These are phyloP conservation scores for Oreochromis niloticus DNA, from an alignment of 2,113 vertebrate genomes.

Conservation along the genomic window DNA sequence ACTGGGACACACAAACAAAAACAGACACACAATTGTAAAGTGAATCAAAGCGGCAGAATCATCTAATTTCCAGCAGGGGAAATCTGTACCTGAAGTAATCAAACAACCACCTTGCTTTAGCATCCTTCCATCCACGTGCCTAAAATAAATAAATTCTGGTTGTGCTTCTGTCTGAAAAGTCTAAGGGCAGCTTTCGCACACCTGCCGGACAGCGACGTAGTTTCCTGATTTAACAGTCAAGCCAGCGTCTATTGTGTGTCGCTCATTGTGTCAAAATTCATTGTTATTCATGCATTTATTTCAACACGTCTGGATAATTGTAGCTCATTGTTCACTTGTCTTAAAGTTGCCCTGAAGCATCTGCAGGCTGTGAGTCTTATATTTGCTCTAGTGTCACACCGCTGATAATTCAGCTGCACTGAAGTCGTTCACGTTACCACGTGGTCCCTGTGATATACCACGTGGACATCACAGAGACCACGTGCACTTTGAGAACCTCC, in stretches of 20 bases:
- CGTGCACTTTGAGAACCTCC: not conserved
- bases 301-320: not conserved
- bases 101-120: not conserved
- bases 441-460: not conserved
- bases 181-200: not conserved
- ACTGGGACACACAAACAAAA: not conserved
- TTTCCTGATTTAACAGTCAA: not conserved
- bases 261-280: not conserved
- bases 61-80: not conserved
- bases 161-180: not conserved
- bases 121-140: not conserved
- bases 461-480: not conserved
- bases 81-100: not conserved
- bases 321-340: not conserved
- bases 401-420: not conserved
- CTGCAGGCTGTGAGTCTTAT: not conserved
- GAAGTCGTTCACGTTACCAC: not conserved
- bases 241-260: not conserved
- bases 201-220: not conserved
- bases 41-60: not conserved
- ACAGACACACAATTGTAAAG: not conserved
- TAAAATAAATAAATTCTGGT: accelerated
- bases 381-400: not conserved
- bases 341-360: not conserved
- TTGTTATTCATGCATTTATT: not conserved